Evolutionary conservation across 2,113 vertebrate species (phyloP), one percentile per base, ranked within the genome.

Genomic region (Narcine bancroftii): DNA sequence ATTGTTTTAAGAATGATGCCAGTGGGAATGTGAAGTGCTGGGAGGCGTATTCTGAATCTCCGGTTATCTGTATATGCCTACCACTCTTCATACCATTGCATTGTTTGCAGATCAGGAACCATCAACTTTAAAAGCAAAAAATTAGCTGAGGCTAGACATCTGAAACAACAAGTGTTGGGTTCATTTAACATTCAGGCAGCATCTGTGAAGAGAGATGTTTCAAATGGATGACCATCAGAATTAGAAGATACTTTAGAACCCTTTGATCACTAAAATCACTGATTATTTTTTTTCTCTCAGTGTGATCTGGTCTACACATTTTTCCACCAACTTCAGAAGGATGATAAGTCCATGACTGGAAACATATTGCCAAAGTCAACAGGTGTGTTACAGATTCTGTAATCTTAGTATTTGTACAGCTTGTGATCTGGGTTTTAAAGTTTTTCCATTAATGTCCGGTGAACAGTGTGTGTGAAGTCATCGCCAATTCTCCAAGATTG

Each of bases 231-330:
- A 66, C 65, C 21, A 66, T 66, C 65, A 66, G 65, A 66, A 19
- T 3, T 19, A 19, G 3, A 60, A 60, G 56, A 60, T 60, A 6
- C 11, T 53, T 29, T 83, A 15, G 47, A n/a, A 87, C 15, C 15
- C 17, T 60, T 21, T 87, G 17, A 21, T 39, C 19, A 19, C 53
- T 17, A 85, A 85, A 33, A 33, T n/a, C 33, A 60, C 4, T 87
- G 17, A 53, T 33, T 85, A 17, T 92, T 19, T 24, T 92, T 93
- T 17, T 92, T 53, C 83, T 47, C 93, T 0, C 95, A 99, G 98
- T 97, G 97, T 92, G 98, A 99, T 92, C 95, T 99, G 92, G 95
- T 99, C 79, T 99, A 98, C 94, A 98, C 98, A 21, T 99, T 99
- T 95, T 98, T 99, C 94, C 97, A 99, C 83, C 96, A 97, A 0